A percentile compares a stretch with the other conserved stretches of the same genome.
Conservation (phyloP, 2,888 invertebrate species). For the Idaea straminata region DNA sequence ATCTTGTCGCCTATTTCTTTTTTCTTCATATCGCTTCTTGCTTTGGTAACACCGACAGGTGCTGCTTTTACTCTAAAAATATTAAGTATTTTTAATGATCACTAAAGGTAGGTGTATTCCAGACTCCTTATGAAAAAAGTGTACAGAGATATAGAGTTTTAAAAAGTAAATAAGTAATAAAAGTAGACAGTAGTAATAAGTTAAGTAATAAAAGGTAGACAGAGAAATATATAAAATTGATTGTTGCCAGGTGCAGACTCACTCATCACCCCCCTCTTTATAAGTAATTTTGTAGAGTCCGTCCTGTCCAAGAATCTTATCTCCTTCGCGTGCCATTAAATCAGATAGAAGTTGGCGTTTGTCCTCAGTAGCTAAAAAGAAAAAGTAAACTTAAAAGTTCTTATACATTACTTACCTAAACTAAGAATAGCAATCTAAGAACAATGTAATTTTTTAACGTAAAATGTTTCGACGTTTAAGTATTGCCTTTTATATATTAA, state of each 20-base stretch:
- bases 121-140: too few relatives aligned
- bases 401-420: too few relatives aligned
- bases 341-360: slow-evolving; percentile 53
- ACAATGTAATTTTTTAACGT: too few relatives aligned
- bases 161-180: too few relatives aligned
- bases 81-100: not conserved
- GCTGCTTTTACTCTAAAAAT: slow-evolving; percentile 44
- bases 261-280: slow-evolving; percentile 53
- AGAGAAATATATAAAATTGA: too few relatives aligned
- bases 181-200: too few relatives aligned
- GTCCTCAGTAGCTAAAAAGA: slow-evolving; percentile 39
- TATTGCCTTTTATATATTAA: not conserved
- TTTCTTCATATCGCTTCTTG: slow-evolving; percentile 37
- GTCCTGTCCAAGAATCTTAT: slow-evolving; percentile 40
- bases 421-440: too few relatives aligned
- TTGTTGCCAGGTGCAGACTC: slow-evolving; percentile 24
- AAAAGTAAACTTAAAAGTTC: not conserved
- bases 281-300: slow-evolving; percentile 54
- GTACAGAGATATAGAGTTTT: too few relatives aligned
- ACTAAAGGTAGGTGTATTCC: too few relatives aligned
- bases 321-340: slow-evolving; percentile 49
- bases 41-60: slow-evolving; percentile 39
- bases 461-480: not conserved
- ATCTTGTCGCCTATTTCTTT: slow-evolving; percentile 39
- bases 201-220: too few relatives aligned